phyloP scores from a whole-genome alignment of 2,113 vertebrate species.

The Penelope pileata region DNA sequence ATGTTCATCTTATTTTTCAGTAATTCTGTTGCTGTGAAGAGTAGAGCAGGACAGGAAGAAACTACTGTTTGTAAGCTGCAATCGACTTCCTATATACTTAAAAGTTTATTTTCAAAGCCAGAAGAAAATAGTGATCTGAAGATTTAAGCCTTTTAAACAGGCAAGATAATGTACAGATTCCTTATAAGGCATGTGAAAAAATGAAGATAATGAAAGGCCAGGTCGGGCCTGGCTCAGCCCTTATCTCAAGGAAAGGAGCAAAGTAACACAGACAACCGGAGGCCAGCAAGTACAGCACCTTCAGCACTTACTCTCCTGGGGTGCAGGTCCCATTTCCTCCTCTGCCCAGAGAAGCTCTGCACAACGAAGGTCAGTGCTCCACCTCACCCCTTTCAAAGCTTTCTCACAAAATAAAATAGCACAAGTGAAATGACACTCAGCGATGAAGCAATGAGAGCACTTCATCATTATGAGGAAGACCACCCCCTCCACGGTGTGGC shows the following conservation, averaged over 20 bases:
- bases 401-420: not conserved
- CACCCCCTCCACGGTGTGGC: fast-evolving
- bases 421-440: not conserved
- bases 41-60: not conserved
- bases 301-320: not conserved
- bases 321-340: not conserved
- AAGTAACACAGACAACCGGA: not conserved
- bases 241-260: not conserved
- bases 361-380: not conserved
- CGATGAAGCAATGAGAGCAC: not conserved
- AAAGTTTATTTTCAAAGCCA: not conserved
- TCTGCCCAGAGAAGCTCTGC: not conserved
- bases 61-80: not conserved
- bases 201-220: not conserved
- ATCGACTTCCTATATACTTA: not conserved
- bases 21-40: not conserved
- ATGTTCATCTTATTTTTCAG: not conserved
- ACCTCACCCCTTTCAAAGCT: not conserved
- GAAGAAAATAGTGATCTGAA: not conserved
- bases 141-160: not conserved
- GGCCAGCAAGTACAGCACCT: not conserved
- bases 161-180: not conserved
- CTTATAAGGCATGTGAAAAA: not conserved
- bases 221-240: not conserved
- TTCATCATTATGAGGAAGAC: not conserved